Conservation (phyloP, 2,113 vertebrate genomes). For the Ceuthmochares aereus region DNA sequence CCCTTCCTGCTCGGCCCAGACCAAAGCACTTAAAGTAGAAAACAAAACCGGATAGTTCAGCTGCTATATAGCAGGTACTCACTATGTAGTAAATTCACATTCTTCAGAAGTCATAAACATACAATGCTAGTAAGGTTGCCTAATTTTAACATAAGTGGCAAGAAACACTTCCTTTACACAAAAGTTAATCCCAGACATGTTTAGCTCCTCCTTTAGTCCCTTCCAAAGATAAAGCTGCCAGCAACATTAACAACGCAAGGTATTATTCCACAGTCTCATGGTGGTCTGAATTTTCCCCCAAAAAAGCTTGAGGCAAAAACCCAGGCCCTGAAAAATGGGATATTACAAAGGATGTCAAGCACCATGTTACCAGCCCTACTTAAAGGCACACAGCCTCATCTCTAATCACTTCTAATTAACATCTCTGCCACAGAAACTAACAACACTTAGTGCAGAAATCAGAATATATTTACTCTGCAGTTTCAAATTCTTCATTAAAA, state of each 20-base stretch:
- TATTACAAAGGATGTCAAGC: neutral
- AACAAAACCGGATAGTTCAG: neutral
- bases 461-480: neutral
- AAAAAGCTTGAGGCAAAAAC: neutral
- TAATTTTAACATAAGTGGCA: neutral
- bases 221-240: neutral
- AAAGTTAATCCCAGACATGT: neutral
- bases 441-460: neutral
- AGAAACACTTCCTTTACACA: neutral
- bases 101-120: neutral
- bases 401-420: neutral
- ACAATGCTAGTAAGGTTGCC: neutral
- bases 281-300: neutral
- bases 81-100: neutral
- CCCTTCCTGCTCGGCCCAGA: neutral
- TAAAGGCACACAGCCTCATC: neutral
- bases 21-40: neutral
- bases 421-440: neutral
- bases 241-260: neutral
- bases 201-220: neutral
- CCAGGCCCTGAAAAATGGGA: neutral
- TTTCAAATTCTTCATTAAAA: neutral
- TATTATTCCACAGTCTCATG: neutral
- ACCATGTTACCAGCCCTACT: neutral
- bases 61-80: neutral